A percentile compares a stretch with the other conserved stretches of the same genome.
phyloP scores from a whole-genome alignment of 2,888 invertebrate species.

The Tetragonisca angustula region DNA sequence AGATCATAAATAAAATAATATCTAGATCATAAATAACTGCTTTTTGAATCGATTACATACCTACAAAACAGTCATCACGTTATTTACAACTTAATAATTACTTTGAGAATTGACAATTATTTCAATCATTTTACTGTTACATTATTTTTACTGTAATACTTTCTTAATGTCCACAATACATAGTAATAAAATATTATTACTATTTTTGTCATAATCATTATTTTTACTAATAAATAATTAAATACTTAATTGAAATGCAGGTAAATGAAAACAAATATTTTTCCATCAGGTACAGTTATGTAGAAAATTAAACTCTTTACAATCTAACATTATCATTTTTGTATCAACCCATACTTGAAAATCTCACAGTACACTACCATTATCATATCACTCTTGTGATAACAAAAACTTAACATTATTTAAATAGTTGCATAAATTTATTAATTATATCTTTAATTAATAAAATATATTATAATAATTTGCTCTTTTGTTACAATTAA shows the following conservation, averaged over 20 bases:
- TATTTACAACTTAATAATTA: constrained; percentile 23
- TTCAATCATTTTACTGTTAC: constrained; percentile 16
- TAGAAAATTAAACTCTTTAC: constrained; percentile 30
- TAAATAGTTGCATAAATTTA: constrained; percentile 61
- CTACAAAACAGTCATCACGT: constrained; percentile 23
- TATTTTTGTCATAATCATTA: neutral
- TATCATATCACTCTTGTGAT: constrained; percentile 58
- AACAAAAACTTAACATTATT: constrained; percentile 44
- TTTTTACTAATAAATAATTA: constrained; percentile 20
- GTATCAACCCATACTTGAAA: constrained; percentile 26
- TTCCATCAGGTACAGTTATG: constrained; percentile 5
- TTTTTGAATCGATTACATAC: neutral
- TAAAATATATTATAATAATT: constrained; percentile 1
- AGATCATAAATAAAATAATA: constrained; percentile 28
- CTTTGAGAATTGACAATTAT: constrained; percentile 8
- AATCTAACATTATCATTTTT: constrained; percentile 21
- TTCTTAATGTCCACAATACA: neutral
- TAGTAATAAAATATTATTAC: constrained; percentile 14
- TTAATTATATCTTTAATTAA: neutral
- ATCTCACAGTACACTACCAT: constrained; percentile 61
- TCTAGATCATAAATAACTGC: constrained; percentile 10
- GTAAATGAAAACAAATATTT: constrained; percentile 24
- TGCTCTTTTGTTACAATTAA: neutral
- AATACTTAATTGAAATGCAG: constrained; percentile 34
- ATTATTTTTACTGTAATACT: constrained; percentile 5